Conservation (phyloP, 1,140 invertebrate genomes). For the Temnothorax longispinosus region DNA sequence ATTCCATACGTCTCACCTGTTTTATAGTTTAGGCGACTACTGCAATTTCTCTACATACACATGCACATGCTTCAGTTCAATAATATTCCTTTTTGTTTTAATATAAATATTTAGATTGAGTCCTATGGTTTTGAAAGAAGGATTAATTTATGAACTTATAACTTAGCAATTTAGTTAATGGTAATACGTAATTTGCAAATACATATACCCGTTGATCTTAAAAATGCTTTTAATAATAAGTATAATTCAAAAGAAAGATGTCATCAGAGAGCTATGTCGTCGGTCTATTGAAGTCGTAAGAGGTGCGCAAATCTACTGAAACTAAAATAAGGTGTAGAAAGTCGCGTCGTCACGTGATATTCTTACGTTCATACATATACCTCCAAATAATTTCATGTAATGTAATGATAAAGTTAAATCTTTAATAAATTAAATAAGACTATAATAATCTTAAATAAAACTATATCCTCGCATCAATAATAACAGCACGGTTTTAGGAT, state of each 20-base stretch:
- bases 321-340: neutral
- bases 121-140: neutral
- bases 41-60: neutral
- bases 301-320: neutral
- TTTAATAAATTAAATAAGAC: neutral
- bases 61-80: neutral
- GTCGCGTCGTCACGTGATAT: constrained; percentile 14
- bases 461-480: neutral
- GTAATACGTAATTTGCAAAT: neutral
- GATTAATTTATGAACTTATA: neutral
- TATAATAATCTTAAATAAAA: neutral
- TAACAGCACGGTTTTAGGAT: neutral
- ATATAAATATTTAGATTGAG: neutral
- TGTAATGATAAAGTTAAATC: neutral
- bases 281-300: neutral
- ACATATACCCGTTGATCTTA: neutral
- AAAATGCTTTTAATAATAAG: neutral
- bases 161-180: neutral
- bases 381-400: neutral
- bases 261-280: constrained; percentile 2
- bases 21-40: constrained; percentile 13
- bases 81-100: neutral
- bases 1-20: constrained; percentile 23
- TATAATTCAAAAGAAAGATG: neutral
- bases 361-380: neutral